These are phyloP conservation scores for Asteroscopus sphinx DNA, from an alignment of 2,888 invertebrate genomes.

Conservation along the genomic window DNA sequence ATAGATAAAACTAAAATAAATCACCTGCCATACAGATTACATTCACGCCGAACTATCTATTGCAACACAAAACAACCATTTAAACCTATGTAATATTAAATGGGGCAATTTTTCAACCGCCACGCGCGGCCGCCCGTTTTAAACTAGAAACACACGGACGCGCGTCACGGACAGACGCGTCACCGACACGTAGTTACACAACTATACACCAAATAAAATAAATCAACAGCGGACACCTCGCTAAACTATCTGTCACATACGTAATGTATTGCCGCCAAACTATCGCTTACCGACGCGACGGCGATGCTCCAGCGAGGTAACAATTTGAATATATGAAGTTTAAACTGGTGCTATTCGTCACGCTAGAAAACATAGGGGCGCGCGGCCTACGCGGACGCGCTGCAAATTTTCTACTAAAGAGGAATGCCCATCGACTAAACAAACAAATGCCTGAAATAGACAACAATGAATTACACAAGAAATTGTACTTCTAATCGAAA, in stretches of 20 bases:
- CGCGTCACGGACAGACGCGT: slow-evolving; percentile 13
- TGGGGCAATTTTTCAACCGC: slow-evolving; percentile 22
- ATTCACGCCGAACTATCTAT: slow-evolving; percentile 27
- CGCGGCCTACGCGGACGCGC: not conserved
- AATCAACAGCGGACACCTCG: slow-evolving; percentile 49
- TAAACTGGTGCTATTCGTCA: slow-evolving; percentile 42
- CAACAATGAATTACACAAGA: too few species aligned
- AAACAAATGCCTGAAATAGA: too few species aligned
- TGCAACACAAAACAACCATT: slow-evolving; percentile 23
- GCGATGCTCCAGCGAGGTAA: slow-evolving; percentile 31
- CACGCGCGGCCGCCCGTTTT: slow-evolving; percentile 9
- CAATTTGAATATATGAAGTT: slow-evolving; percentile 50
- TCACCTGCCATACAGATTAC: slow-evolving; percentile 21
- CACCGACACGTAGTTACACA: slow-evolving; percentile 31
- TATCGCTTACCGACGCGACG: slow-evolving; percentile 31
- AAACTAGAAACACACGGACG: slow-evolving; percentile 29
- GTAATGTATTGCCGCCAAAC: slow-evolving; percentile 36
- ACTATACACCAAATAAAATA: slow-evolving; percentile 55
- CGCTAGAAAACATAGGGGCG: slow-evolving; percentile 21
- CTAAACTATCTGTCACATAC: slow-evolving; percentile 54
- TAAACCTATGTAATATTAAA: slow-evolving; percentile 20
- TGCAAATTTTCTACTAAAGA: not conserved
- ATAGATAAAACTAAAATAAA: slow-evolving; percentile 19
- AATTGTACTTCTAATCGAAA: too few species aligned
- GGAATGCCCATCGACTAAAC: too few species aligned